phyloP scores from a whole-genome alignment of 2,113 vertebrate genomes.

The Gila orcuttii region DNA sequence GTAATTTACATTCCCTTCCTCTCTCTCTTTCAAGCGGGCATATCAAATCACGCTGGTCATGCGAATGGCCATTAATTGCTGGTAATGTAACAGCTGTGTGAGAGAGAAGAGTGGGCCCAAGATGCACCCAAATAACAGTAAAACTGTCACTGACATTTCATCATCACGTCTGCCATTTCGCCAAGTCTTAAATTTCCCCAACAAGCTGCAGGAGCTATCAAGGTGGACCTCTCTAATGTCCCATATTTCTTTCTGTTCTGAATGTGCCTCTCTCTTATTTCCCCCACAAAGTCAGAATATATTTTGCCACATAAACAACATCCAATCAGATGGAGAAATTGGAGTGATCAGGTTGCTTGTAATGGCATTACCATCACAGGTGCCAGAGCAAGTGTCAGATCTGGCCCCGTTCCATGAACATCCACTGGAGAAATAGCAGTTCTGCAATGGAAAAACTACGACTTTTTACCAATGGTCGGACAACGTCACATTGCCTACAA shows the following conservation, averaged over 20 bases:
- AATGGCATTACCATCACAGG: background rate
- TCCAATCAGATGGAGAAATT: constrained; percentile 48
- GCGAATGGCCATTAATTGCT: constrained; percentile 64
- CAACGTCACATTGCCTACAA: background rate
- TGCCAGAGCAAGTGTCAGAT: background rate
- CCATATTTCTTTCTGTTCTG: constrained; percentile 7
- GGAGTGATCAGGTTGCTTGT: background rate
- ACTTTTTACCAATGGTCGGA: background rate
- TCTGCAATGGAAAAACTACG: background rate
- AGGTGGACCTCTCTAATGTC: constrained; percentile 20
- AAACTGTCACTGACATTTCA: constrained; percentile 73
- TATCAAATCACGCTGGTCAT: constrained; percentile 61
- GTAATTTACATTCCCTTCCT: constrained; percentile 70
- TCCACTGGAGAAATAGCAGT: background rate
- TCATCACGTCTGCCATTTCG: constrained; percentile 65
- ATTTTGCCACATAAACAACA: constrained; percentile 51
- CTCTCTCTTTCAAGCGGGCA: constrained; percentile 49
- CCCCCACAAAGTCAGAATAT: constrained; percentile 29
- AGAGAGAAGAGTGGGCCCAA: constrained; percentile 60
- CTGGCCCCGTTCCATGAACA: background rate
- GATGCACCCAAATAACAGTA: constrained; percentile 67
- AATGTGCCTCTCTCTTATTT: constrained; percentile 32
- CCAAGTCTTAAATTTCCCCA: constrained; percentile 67
- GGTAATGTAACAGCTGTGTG: constrained; percentile 70
- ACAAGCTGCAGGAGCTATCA: constrained; percentile 59